Conservation (phyloP, 1,140 invertebrate species). For the Cotesia typhae region DNA sequence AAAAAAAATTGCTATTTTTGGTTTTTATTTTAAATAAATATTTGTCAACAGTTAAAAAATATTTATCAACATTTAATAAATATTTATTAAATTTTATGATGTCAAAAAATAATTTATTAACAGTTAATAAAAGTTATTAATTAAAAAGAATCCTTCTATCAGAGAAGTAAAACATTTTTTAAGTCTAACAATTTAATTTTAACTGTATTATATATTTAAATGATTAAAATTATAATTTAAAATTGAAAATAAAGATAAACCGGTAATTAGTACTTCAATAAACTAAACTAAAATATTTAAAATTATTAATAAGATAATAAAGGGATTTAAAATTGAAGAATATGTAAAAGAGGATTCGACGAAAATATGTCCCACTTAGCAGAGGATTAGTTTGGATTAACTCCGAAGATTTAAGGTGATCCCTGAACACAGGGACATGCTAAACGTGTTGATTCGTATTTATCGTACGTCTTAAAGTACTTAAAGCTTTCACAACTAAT, state of each 20-base stretch:
- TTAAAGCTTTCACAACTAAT: constrained; percentile 2
- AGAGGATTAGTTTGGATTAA: constrained; percentile 59
- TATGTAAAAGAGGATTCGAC: constrained; percentile 40
- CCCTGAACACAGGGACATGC: constrained; percentile 43
- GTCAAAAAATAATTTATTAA: too few relatives aligned
- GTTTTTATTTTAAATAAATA: too few relatives aligned
- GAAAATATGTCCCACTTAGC: constrained; percentile 60
- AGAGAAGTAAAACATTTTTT: too few relatives aligned
- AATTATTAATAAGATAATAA: neutral
- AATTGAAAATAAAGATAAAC: neutral
- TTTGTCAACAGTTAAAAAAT: too few relatives aligned
- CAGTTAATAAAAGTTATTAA: too few relatives aligned
- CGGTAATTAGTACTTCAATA: neutral
- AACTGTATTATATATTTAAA: too few relatives aligned
- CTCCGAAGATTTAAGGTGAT: constrained; percentile 54
- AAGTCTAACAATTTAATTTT: too few relatives aligned
- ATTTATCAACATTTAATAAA: too few relatives aligned
- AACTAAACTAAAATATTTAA: neutral
- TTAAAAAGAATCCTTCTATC: too few relatives aligned
- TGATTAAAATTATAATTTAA: neutral
- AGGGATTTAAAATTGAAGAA: constrained; percentile 11
- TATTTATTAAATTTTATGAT: too few relatives aligned
- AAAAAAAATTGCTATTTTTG: too few relatives aligned
- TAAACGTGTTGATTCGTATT: constrained; percentile 56
- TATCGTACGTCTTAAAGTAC: constrained; percentile 42